These are phyloP conservation scores for Luperina testacea DNA, from an alignment of 2,888 invertebrate species.

Conservation along the genomic window DNA sequence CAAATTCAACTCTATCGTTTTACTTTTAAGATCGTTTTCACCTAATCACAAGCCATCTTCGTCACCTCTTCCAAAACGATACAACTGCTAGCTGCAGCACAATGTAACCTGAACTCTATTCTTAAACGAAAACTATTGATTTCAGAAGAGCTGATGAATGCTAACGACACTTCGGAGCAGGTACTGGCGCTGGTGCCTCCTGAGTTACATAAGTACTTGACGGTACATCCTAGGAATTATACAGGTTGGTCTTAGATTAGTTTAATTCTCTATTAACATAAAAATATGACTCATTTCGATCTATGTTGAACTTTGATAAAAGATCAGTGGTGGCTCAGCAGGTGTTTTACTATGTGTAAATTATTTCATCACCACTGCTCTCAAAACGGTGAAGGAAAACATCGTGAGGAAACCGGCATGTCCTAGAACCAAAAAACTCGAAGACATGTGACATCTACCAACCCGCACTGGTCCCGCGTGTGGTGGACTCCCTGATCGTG, in stretches of 20 bases:
- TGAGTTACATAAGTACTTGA: constrained; percentile 94
- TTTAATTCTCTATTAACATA: neutral
- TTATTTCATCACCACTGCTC: too few relatives aligned
- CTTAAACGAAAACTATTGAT: constrained; percentile 48
- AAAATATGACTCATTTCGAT: neutral
- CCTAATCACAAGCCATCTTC: neutral
- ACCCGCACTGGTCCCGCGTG: too few relatives aligned
- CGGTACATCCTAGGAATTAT: constrained; percentile 91
- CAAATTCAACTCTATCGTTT: neutral
- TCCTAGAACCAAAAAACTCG: too few relatives aligned
- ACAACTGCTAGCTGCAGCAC: constrained; percentile 46
- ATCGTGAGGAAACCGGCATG: too few relatives aligned
- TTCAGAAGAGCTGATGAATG: constrained; percentile 89
- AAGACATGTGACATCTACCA: too few relatives aligned
- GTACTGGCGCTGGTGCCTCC: constrained; percentile 95
- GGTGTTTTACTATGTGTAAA: too few relatives aligned
- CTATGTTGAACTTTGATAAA: too few relatives aligned
- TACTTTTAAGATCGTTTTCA: neutral
- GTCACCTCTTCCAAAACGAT: neutral
- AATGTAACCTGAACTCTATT: constrained; percentile 17
- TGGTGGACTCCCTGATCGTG: too few relatives aligned
- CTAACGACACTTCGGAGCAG: constrained; percentile 94
- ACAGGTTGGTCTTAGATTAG: constrained; percentile 79
- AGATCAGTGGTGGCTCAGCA: too few relatives aligned
- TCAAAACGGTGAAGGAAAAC: too few relatives aligned